Evolutionary conservation across 2,888 invertebrate genomes (phyloP).

Genomic region (Tuta absoluta): DNA sequence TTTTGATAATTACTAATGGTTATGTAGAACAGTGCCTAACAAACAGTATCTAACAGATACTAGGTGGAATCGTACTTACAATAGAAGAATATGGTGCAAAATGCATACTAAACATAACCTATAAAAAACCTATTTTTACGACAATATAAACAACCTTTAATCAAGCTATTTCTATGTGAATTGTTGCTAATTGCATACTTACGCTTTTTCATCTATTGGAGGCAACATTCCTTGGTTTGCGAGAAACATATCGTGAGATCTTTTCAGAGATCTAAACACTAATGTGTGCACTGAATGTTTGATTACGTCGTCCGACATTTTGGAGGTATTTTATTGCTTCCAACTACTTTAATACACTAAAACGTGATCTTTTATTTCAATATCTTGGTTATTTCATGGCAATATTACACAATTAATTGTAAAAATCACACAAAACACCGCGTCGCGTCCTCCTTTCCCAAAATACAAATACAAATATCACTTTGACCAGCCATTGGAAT

Average conservation of each 20-base stretch:
- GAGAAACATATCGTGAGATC: conserved; percentile 98
- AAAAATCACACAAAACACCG: neutral
- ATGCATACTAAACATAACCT: conserved; percentile 17
- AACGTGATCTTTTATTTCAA: neutral
- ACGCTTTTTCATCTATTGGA: conserved; percentile 91
- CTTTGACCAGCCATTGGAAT: no score
- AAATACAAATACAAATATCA: no score
- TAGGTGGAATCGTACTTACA: neutral
- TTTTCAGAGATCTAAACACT: conserved; percentile 97
- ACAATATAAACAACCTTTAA: neutral
- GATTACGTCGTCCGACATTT: conserved; percentile 91
- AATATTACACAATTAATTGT: neutral
- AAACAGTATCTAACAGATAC: neutral
- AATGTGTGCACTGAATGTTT: conserved; percentile 98
- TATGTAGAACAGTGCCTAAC: neutral
- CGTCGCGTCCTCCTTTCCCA: neutral
- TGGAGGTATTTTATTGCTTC: conserved; percentile 29
- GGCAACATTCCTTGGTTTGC: conserved; percentile 94
- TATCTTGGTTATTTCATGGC: conserved; percentile 18
- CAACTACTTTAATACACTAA: neutral
- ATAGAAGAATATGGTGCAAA: neutral
- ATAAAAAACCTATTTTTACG: no score
- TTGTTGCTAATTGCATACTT: conserved; percentile 57
- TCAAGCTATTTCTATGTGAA: neutral
- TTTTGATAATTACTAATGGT: neutral